Evolutionary conservation across 2,113 vertebrate species (phyloP), one percentile per base, ranked within the genome.

Genomic region (Oncorhynchus clarkii): DNA sequence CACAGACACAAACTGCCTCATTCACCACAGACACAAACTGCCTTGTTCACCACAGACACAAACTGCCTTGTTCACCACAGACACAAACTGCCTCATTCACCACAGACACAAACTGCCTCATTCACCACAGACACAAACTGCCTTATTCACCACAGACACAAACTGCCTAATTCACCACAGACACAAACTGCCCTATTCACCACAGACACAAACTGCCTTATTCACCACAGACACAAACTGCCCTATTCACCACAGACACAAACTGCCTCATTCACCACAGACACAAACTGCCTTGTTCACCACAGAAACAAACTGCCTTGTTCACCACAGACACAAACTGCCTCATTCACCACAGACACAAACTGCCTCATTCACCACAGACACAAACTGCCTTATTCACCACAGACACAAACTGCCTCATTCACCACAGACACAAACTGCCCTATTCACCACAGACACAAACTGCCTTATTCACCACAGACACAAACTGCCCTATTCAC

Each of bases 351-450:
- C 59, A 26, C 20, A 20, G 5, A 27, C 3, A 27, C 27, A 27
- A 27, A 27, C 27, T 27, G 27, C 27, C 27, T 0, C 3, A 27
- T 27, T 27, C 27, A 27, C 45, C 76, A 39, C 67, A 74, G 73
- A 31, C 73, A 51, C 34, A 69, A 7, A 22, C 31, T 72, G 29
- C 27, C 66, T 1, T n/a, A 45, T 81, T 67, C 78, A 77, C 81
- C 76, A 39, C 67, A 74, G 73, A 39, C 71, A 12, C 62, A 24
- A 60, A 49, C 39, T 27, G 29, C 27, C 67, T 2, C 0, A 45
- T 81, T 67, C 78, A 77, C 81, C 48, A 86, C 90, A 79, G 89
- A 65, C 62, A 12, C 62, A 24, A 65, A 65, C 62, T 5, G 24
- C 8, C n/a, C 1, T 27, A 26, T 65, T 76, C 39, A 68, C 79